phyloP scores from a whole-genome alignment of 2,888 invertebrate genomes.

The Kryphioiulus occultus region DNA sequence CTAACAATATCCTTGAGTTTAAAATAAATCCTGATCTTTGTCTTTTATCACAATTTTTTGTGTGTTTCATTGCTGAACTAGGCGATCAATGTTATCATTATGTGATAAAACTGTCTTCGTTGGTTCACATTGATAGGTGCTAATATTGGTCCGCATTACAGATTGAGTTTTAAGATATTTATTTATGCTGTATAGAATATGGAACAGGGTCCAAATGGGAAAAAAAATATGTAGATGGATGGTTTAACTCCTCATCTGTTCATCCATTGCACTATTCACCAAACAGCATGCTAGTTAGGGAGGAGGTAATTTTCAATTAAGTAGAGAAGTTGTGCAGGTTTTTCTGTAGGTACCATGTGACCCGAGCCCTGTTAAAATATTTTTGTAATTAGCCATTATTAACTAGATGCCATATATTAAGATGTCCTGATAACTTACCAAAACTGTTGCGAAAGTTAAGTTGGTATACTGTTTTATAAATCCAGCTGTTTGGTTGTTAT shows the following conservation, averaged over 20 bases:
- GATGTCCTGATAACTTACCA: conserved; percentile 41
- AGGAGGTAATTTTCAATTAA: conserved; percentile 53
- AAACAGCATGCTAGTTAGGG: background rate
- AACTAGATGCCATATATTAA: background rate
- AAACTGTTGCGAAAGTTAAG: conserved; percentile 46
- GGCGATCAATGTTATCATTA: background rate
- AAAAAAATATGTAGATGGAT: background rate
- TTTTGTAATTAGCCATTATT: background rate
- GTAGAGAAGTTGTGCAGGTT: conserved; percentile 49
- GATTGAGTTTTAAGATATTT: conserved; percentile 43
- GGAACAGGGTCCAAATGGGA: background rate
- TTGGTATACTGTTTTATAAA: conserved; percentile 46
- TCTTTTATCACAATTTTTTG: background rate
- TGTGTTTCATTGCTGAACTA: background rate
- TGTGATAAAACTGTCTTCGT: background rate
- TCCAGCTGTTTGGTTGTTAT: conserved; percentile 49
- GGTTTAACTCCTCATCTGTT: background rate
- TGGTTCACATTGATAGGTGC: background rate
- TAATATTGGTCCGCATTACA: conserved; percentile 37
- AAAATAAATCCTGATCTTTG: background rate
- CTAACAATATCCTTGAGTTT: background rate
- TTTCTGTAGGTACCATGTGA: conserved; percentile 54
- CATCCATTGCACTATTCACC: background rate
- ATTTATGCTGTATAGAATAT: background rate
- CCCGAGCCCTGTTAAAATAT: conserved; percentile 51